Evolutionary conservation across 1,140 invertebrate species (phyloP), one percentile per base, ranked within the genome.

Genomic region (Samia ricini): DNA sequence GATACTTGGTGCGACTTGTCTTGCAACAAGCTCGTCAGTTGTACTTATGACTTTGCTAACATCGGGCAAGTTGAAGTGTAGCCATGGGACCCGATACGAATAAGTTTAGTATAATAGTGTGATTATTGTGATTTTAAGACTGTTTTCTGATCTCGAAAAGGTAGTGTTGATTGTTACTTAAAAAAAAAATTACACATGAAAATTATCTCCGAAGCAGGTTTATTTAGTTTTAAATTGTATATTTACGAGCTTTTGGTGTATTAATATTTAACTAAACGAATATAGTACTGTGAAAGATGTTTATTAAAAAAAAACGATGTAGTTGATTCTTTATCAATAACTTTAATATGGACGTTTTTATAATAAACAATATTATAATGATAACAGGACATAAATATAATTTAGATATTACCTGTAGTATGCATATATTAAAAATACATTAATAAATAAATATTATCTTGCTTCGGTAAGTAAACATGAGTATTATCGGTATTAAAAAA

Each of bases 1-100:
- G 72, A 64, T 88, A 87, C 84, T 83, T 85, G 77, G 73, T 76
- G 68, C 74, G 65, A 74, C 70, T 74, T 76, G 79, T 73, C 81
- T 80, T 63, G 70, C 65, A 72, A 69, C 66, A 73, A 69, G 64
- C 72, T 78, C 74, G 74, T 79, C 74, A 85, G 84, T 87, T 65
- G 73, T 76, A 77, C 71, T 72, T 77, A 76, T 76, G 76, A 68
- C 73, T 77, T 60, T 61, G 75, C 57, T 55, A 67, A 48, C 63
- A 63, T 49, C 68, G 64, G 71, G 48, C 12, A 24, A 24, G 42
- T 59, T 36, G n/a, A 50, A 23, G 57, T 57, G 61, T 60, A 63
- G 56, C 24, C 55, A 51, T 18, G 57, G 55, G 36, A 61, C 57
- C 57, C 57, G 56, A 57, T 57, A 57, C 26, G 49, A 69, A 77